Evolutionary conservation across 2,797 vertebrate genomes (phyloP).

Genomic region (Coregonus ussuriensis): DNA sequence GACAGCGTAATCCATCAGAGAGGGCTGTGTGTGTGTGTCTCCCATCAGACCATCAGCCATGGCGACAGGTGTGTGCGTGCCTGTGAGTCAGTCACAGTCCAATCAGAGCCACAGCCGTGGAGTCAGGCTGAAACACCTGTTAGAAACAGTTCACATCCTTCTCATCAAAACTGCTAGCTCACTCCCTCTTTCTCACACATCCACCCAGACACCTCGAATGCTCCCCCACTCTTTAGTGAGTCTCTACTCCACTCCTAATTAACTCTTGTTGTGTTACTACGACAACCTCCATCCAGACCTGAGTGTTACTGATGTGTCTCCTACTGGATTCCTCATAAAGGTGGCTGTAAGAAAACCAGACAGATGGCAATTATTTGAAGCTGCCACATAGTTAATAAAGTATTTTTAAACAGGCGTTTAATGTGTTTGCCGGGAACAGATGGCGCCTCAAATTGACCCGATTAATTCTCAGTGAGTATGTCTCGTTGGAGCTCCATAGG

Average conservation of each 20-base stretch:
- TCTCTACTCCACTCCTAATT: conserved; percentile 1
- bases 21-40: neutral
- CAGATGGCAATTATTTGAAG: conserved; percentile 78
- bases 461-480: conserved; percentile 75
- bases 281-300: neutral
- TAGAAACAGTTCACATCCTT: neutral
- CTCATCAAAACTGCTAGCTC: neutral
- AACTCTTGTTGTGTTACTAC: conserved; percentile 17
- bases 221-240: neutral
- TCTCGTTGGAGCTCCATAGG: conserved; percentile 13
- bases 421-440: conserved; percentile 76
- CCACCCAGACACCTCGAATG: neutral
- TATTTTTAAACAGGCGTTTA: conserved; percentile 81
- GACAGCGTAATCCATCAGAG: neutral
- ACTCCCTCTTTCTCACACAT: neutral
- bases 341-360: conserved; percentile 39
- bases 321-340: neutral
- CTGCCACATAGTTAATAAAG: conserved; percentile 76
- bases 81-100: too few species aligned
- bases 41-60: too few species aligned
- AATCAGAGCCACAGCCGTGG: neutral
- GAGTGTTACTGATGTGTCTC: conserved; percentile 26
- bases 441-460: conserved; percentile 80
- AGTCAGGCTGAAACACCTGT: neutral
- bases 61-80: too few species aligned